A percentile compares a stretch with the other conserved stretches of the same genome.
These are phyloP conservation scores for Madoqua kirkii DNA, from an alignment of 2,113 vertebrate species.

Conservation along the genomic window DNA sequence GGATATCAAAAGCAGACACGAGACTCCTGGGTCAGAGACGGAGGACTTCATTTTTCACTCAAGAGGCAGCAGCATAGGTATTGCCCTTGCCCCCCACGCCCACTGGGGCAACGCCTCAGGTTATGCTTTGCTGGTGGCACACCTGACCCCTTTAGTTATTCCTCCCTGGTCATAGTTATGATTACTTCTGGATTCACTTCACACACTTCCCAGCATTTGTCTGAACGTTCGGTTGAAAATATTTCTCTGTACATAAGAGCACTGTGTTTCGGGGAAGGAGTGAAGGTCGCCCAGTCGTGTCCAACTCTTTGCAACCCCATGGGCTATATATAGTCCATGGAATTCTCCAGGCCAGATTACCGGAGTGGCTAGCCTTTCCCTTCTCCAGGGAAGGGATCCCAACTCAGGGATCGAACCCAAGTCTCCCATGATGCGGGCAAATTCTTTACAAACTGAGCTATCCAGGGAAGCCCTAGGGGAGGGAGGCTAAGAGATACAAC, in stretches of 20 bases:
- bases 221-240: not conserved
- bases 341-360: not conserved
- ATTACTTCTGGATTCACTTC: not conserved
- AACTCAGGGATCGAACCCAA: not conserved
- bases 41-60: not conserved
- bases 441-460: not conserved
- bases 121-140: not conserved
- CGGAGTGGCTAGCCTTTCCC: not conserved
- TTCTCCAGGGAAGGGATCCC: not conserved
- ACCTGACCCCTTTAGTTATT: not conserved
- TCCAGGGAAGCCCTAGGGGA: not conserved
- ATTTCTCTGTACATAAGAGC: not conserved
- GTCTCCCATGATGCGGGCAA: accelerated
- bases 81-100: not conserved
- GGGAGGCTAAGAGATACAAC: not conserved
- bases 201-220: not conserved
- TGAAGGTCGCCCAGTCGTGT: not conserved
- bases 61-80: not conserved
- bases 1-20: not conserved
- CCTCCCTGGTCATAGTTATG: not conserved
- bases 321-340: not conserved
- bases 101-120: not conserved
- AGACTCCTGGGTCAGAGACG: not conserved
- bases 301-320: not conserved
- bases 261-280: not conserved